Conservation (phyloP, 2,113 vertebrate genomes). For the Eulemur rufifrons region DNA sequence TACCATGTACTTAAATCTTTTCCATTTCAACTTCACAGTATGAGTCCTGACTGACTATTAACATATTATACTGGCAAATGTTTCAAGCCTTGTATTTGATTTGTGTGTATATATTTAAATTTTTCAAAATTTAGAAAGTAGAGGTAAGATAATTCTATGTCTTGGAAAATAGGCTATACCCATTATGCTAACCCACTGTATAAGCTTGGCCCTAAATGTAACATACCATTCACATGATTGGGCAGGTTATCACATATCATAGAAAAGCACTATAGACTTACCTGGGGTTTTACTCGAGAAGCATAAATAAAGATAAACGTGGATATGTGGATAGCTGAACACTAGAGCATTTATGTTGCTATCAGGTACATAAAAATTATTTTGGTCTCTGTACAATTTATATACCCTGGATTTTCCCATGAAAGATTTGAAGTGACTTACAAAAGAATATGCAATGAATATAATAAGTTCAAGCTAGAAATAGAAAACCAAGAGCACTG, state of each 20-base stretch:
- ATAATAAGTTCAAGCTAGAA: slow-evolving; percentile 8
- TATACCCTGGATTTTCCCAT: neutral
- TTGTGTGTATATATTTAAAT: neutral
- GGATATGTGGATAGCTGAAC: neutral
- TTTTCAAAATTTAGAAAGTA: neutral
- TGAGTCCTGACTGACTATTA: neutral
- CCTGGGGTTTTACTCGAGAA: neutral
- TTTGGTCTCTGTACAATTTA: neutral
- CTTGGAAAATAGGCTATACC: neutral
- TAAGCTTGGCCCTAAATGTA: neutral
- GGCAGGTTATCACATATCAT: neutral
- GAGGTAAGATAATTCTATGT: neutral
- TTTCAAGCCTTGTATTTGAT: neutral
- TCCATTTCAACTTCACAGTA: neutral
- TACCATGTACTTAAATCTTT: neutral
- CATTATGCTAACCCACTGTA: neutral
- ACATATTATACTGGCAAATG: neutral
- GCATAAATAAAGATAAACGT: neutral
- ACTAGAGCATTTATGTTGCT: neutral
- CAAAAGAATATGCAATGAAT: neutral
- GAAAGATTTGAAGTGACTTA: neutral
- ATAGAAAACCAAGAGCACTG: neutral
- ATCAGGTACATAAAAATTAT: neutral
- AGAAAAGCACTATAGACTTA: neutral
- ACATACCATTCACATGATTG: neutral